Evolutionary conservation across 1,140 invertebrate genomes (phyloP), one percentile per base, ranked within the genome.

Genomic region (Lanistes nyassanus): DNA sequence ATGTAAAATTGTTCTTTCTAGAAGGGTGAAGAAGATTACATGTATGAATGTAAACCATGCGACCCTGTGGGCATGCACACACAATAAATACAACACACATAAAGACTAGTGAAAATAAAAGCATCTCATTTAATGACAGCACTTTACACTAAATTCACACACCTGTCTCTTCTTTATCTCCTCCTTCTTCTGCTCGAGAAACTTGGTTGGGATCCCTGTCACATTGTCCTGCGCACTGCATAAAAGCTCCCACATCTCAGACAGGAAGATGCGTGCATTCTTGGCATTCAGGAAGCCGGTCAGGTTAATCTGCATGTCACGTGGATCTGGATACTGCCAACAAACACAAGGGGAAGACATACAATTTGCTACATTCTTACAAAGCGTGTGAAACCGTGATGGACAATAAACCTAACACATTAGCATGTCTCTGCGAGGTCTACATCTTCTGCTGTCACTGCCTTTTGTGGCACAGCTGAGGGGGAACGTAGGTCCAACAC

Each of bases 291-390:
- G 90, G 90, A 99, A 99, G 19, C 98, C 98, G 53, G 98, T 99
- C 84, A 99, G 91, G 90, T 99, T 99, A 83, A 99, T 99, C 92
- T 99, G 98, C 94, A 99, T 99, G 89, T 98, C 96, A 89, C 97
- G 97, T 55, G 97, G 97, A 92, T 99, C 97, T 31, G 98, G 96
- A 91, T 90, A 88, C 92, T 93, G 86, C 51, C 86, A 76, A 81
- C 66, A 88, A 79, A 83, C 76, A 79, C 7, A 67, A 47, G 26
- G 82, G 81, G 80, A 82, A 83, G 80, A 74, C 36, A 36, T 16
- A 6, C 42, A 47, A 47, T 47, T 47, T 47, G 42, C 2, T 47
- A 47, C 1, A 16, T 47, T 47, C 42, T 47, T 47, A 16, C 42
- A 47, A 16, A 47, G 19, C 9, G 42, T 47, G 9, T 47, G 9